Base-by-base conservation (phyloP, 1,140 invertebrate genomes). In the Pseudomyrmex concolor region DNA sequence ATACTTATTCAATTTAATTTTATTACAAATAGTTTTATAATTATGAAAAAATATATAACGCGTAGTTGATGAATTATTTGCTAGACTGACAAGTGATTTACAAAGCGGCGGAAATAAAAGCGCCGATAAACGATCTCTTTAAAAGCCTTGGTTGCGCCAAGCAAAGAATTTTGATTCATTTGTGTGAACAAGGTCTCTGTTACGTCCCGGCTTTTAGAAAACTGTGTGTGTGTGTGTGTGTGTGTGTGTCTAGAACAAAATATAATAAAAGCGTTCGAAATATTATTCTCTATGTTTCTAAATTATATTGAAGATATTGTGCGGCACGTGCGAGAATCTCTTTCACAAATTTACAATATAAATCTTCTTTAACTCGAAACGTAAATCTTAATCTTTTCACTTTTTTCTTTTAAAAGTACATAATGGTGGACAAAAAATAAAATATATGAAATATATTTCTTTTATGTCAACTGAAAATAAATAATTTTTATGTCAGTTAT, bases 121-220 rank as follows among this genome's bases (percentile, higher is more conserved):
- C 57, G 13, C 8, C 43, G 34, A 68, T 68, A 78, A 83, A 80
- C 80, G 73, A 68, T 60, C 54, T 70, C 64, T 72, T 80, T 83
- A 74, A 82, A 88, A 81, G 59, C 15, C 17, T 10, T 72, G 59
- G 34, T 73, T 74, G 73, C 57, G 55, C 25, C 64, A 70, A 19
- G 34, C 5, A 34, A 17, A 57, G 84, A 83, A 86, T 89, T 89
- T 91, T 83, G 83, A 91, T 91, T 90, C 83, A 48, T 72, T 66
- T 74, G 84, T 92, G 89, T 92, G 90, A 92, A 92, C 91, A 87
- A 84, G 22, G 22, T 34, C 86, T 82, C 86, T 91, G 90, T 92
- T 84, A 86, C 82, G 82, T 84, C 77, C 76, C 48, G 67, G 43
- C 54, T 80, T 68, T 81, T 80, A 83, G 78, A 62, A 86, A 89